phyloP scores from a whole-genome alignment of 2,888 invertebrate genomes.

The Parnassius apollo region DNA sequence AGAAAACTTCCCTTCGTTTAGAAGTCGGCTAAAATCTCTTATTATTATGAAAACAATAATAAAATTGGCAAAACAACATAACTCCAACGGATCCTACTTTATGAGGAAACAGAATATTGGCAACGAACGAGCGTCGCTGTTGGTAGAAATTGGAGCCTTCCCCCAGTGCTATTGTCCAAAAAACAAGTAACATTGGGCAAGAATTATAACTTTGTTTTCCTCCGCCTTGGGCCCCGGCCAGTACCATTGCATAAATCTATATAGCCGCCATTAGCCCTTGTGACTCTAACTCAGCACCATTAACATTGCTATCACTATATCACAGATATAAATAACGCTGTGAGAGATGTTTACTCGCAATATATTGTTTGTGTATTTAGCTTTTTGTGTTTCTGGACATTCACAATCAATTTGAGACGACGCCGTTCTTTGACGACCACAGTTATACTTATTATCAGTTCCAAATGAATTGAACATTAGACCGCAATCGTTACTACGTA shows the following conservation, averaged over 20 bases:
- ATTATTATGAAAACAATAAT: slow-evolving; percentile 5
- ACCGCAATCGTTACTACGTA: no score
- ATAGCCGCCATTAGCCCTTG: slow-evolving; percentile 3
- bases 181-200: slow-evolving; percentile 18
- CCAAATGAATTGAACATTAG: no score
- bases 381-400: no score
- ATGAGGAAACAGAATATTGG: slow-evolving; percentile 13
- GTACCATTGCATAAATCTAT: slow-evolving; percentile 8
- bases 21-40: neutral
- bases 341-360: neutral
- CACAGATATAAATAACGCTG: neutral
- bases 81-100: slow-evolving; percentile 2
- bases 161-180: neutral
- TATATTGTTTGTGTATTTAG: no score
- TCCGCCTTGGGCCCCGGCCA: slow-evolving; percentile 21
- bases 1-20: no score
- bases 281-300: neutral
- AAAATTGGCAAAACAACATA: slow-evolving; percentile 7
- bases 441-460: no score
- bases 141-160: slow-evolving; percentile 4
- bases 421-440: no score
- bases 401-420: no score
- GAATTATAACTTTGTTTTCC: slow-evolving; percentile 35
- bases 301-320: neutral
- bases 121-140: slow-evolving; percentile 2